Evolutionary conservation across 35 echinoderm and acorn worm genomes (phyloP).

Genomic region (Ophiothrix spiculata): DNA sequence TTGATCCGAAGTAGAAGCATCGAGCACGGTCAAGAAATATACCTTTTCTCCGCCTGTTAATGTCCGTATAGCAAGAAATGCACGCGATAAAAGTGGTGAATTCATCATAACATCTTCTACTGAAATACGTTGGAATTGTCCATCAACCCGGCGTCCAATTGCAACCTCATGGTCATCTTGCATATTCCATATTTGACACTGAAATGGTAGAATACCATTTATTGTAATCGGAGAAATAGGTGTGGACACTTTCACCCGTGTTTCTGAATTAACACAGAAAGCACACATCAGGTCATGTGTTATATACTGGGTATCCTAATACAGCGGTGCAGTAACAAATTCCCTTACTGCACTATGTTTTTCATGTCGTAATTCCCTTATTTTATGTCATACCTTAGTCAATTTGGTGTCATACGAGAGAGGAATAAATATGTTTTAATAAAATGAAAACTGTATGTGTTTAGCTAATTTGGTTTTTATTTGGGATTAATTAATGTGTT

Average conservation of each 20-base stretch:
- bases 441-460: too few relatives aligned
- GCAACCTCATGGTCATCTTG: not conserved
- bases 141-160: not conserved
- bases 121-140: not conserved
- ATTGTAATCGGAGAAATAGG: not conserved
- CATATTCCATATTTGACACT: not conserved
- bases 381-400: too few relatives aligned
- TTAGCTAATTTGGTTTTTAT: too few relatives aligned
- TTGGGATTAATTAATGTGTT: too few relatives aligned
- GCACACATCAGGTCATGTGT: too few relatives aligned
- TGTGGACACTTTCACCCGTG: not conserved
- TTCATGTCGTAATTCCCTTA: too few relatives aligned
- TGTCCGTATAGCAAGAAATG: not conserved
- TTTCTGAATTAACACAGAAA: not conserved
- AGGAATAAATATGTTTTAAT: too few relatives aligned
- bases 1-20: not conserved
- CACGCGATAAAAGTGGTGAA: not conserved
- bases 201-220: not conserved
- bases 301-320: too few relatives aligned
- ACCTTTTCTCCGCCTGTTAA: not conserved
- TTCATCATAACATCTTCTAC: not conserved
- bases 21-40: not conserved
- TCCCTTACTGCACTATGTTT: too few relatives aligned
- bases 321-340: too few relatives aligned
- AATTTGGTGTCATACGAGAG: too few relatives aligned